Evolutionary conservation across 1,140 invertebrate species (phyloP).

Genomic region (Panagrolaimus sp.): DNA sequence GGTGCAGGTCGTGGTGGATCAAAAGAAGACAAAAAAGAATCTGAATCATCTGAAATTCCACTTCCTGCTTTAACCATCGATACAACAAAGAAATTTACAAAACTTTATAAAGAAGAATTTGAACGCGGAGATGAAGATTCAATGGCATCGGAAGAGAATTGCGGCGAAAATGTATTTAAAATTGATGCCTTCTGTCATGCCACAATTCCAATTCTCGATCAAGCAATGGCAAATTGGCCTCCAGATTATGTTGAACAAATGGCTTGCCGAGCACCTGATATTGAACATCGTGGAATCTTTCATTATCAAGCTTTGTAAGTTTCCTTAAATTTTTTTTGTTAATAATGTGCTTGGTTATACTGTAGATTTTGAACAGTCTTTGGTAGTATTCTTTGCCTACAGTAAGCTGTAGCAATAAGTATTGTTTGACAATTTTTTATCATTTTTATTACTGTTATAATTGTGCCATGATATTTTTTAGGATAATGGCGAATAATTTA

Average conservation of each 20-base stretch:
- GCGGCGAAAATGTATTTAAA: background rate
- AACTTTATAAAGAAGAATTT: background rate
- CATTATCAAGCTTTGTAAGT: conserved; percentile 5
- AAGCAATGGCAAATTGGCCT: background rate
- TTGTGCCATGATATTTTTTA: background rate
- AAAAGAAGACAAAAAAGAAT: too few relatives aligned
- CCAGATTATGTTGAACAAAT: conserved; percentile 5
- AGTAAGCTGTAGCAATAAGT: too few relatives aligned
- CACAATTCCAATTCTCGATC: background rate
- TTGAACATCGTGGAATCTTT: background rate
- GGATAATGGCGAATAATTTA: background rate
- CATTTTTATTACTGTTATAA: background rate
- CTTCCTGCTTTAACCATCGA: background rate
- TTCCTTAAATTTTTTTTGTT: too few relatives aligned
- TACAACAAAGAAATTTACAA: background rate
- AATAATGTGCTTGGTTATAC: too few relatives aligned
- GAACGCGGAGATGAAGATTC: background rate
- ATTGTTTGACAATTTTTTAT: too few relatives aligned
- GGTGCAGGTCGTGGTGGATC: too few relatives aligned
- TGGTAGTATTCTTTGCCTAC: too few relatives aligned
- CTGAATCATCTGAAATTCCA: too few relatives aligned
- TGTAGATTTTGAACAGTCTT: too few relatives aligned
- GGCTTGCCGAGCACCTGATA: background rate
- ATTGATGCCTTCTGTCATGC: background rate
- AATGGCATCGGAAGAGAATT: background rate